A percentile compares a stretch with the other conserved stretches of the same genome.
phyloP scores from a whole-genome alignment of 2,888 invertebrate species.

The Platycheirus albimanus region DNA sequence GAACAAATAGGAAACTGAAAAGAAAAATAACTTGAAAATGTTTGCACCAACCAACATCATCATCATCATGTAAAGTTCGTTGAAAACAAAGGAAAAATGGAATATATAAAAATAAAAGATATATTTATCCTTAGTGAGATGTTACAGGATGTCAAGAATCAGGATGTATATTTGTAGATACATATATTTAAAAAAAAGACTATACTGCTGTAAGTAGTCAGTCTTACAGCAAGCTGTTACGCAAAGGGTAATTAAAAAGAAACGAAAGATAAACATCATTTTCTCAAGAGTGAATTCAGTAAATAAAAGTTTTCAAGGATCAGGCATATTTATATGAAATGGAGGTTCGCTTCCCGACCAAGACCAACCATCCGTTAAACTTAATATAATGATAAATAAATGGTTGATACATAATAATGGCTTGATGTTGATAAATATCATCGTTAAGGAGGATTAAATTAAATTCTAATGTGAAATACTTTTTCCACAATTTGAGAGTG shows the following conservation, averaged over 20 bases:
- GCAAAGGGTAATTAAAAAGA: conserved; percentile 67
- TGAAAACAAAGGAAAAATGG: conserved; percentile 41
- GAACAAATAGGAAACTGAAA: conserved; percentile 51
- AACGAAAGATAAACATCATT: conserved; percentile 71
- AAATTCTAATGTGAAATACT: no score
- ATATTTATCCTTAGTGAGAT: conserved; percentile 2
- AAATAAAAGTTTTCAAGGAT: conserved; percentile 38
- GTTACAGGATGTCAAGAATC: conserved; percentile 29
- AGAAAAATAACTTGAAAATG: conserved; percentile 42
- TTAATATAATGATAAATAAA: no score
- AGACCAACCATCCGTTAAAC: no score
- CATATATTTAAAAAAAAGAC: background rate
- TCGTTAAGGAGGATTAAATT: no score
- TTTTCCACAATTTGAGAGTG: no score
- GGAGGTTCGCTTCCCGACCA: background rate
- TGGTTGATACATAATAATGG: no score
- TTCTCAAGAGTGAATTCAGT: conserved; percentile 59
- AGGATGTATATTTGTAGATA: background rate
- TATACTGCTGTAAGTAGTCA: conserved; percentile 19
- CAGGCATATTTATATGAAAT: conserved; percentile 3
- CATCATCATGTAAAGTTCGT: conserved; percentile 46
- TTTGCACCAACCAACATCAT: conserved; percentile 57
- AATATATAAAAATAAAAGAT: background rate
- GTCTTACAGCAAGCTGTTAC: conserved; percentile 35
- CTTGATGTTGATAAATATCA: no score